Conservation (phyloP, 2,888 invertebrate species). For the Cephus runcator region DNA sequence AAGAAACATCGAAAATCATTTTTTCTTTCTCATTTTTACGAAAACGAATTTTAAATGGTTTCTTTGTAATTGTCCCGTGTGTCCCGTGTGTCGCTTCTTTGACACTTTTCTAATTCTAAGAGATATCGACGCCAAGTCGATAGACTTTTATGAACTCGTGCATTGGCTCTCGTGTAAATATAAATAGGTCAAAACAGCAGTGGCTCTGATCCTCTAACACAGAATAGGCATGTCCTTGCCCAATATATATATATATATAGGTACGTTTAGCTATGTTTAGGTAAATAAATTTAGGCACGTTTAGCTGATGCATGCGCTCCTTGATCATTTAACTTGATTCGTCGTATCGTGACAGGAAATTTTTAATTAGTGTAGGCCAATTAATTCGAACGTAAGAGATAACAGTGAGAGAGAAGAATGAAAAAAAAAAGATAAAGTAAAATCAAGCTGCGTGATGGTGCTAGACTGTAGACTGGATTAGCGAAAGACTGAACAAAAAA, state of each 20-base stretch:
- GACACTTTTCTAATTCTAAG: slow-evolving; percentile 8
- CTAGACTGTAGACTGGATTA: slow-evolving; percentile 52
- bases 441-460: slow-evolving; percentile 46
- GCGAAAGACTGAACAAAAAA: slow-evolving; percentile 30
- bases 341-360: slow-evolving; percentile 31
- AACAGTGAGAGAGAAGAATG: slow-evolving; percentile 16
- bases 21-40: background rate
- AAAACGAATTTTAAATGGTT: background rate
- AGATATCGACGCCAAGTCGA: too few relatives aligned
- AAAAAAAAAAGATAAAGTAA: slow-evolving; percentile 17
- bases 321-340: slow-evolving; percentile 39
- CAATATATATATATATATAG: background rate
- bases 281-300: slow-evolving; percentile 6
- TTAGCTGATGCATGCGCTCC: slow-evolving; percentile 41
- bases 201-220: background rate
- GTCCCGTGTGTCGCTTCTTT: background rate
- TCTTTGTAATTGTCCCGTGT: slow-evolving; percentile 1
- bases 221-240: background rate
- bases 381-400: background rate
- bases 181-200: too few relatives aligned
- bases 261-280: too few relatives aligned
- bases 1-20: background rate
- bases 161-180: too few relatives aligned
- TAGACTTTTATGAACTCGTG: too few relatives aligned
- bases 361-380: slow-evolving; percentile 26